Evolutionary conservation across 2,113 vertebrate species (phyloP), one percentile per base, ranked within the genome.

Genomic region (Nerophis ophidion): DNA sequence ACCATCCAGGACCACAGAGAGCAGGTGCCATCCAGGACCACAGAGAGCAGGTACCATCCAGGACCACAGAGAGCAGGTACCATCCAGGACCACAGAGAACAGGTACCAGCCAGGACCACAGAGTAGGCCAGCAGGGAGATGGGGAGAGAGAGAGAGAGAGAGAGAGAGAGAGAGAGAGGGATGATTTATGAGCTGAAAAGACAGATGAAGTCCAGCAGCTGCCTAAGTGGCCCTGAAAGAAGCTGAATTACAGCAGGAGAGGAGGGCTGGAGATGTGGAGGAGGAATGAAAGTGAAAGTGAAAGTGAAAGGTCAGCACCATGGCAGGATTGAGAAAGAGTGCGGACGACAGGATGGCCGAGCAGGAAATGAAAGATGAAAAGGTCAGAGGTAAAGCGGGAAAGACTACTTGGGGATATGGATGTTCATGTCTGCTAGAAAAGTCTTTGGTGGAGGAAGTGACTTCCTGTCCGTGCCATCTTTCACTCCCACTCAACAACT

Each of bases 221-320:
- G 84, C 86, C 86, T 88, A 88, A 88, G 83, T 82, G 84, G 86
- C 83, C 84, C 84, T 87, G 86, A 88, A 88, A 88, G 83, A 88
- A 78, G 80, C 83, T 84, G 83, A 86, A 86, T 86, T 87, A 87
- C 84, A 84, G 72, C 80, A 85, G 59, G 68, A 79, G 71, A 78
- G 68, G 61, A 79, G 71, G 74, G 70, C 65, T 63, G 74, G 70
- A 82, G 73, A 72, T 75, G 79, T 62, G 67, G 65, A 72, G 61
- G 72, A 79, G 74, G 77, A 84, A 82, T 77, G 80, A 75, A 80
- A 81, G 65, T 60, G 72, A 86, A 84, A 81, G 65, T 77, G 80
- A 75, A 80, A 81, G 65, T 60, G 72, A 86, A 84, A 88, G 86
- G 81, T 85, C 84, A 86, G 68, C 64, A 12, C 67, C 47, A 71